Evolutionary conservation across 2,113 vertebrate species (phyloP).

Genomic region (Centrocercus urophasianus): DNA sequence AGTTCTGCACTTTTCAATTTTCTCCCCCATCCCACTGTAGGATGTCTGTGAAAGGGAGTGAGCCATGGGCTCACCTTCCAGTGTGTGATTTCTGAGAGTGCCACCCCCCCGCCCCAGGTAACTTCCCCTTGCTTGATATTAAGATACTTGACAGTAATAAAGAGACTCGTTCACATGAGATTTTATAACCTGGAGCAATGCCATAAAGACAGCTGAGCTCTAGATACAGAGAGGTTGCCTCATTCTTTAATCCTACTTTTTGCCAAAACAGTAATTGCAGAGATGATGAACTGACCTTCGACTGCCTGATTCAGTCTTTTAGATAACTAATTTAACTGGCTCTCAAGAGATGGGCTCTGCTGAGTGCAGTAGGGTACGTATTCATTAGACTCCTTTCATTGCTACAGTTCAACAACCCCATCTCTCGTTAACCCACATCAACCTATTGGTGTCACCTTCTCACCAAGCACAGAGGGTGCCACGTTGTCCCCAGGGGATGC

Average conservation of each 20-base stretch:
- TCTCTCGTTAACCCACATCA: not conserved
- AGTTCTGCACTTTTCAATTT: not conserved
- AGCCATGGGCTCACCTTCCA: not conserved
- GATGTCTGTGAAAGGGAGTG: not conserved
- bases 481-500: fast-evolving
- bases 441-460: not conserved
- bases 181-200: not conserved
- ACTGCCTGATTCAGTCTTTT: not conserved
- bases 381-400: not conserved
- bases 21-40: not conserved
- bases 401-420: not conserved
- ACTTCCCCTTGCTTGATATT: not conserved
- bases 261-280: not conserved
- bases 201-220: not conserved
- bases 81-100: fast-evolving
- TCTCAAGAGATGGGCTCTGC: fast-evolving
- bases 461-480: fast-evolving
- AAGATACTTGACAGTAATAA: not conserved
- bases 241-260: not conserved
- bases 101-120: not conserved
- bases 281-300: not conserved
- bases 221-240: not conserved
- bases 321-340: not conserved
- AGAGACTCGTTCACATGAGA: not conserved
- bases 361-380: fast-evolving